Evolutionary conservation across 1,140 invertebrate genomes (phyloP), one percentile per base, ranked within the genome.

Genomic region (Plutomurus gul): DNA sequence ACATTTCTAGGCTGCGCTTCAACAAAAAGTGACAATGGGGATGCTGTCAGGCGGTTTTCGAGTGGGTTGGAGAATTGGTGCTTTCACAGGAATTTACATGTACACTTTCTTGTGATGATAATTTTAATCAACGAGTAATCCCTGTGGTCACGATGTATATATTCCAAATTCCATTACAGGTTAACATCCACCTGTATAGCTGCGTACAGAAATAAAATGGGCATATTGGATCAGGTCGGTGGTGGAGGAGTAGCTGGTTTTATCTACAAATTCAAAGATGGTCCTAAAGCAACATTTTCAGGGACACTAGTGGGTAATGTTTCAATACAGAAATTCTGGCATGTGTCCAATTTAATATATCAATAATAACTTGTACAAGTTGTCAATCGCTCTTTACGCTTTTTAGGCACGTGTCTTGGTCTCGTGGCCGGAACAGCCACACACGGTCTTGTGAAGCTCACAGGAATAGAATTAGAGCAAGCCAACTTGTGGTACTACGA

Each of bases 11-110:
- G 89, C 88, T 88, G 89, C 89, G 82, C 82, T 94, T 8, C 91
- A 93, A 86, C 89, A 91, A 84, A 86, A 87, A 83, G 88, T 94
- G 3, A 90, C 89, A 3, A 18, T 91, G 11, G 88, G 87, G 81
- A 92, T 94, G 86, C 88, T 88, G 5, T 92, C 88, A 86, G 92
- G 92, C n/a, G 92, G 89, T n/a, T 88, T 86, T 8, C 88, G 87
- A 84, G 91, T 90, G 88, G 91, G 90, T 16, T 91, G 88, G 89
- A 89, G 90, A 83, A 80, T 93, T 40, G 88, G 87, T 3, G 79
- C 90, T 2, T 94, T 94, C 82, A 88, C 89, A 75, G 88, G 88
- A 7, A 85, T 89, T 1, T 93, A 91, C 86, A 89, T 90, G 91
- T 92, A 87, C 88, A n/a, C n/a, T n/a, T n/a, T n/a, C n/a, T n/a